These are phyloP conservation scores for Lanius ludovicianus DNA, from an alignment of 2,113 vertebrate species.

Conservation along the genomic window DNA sequence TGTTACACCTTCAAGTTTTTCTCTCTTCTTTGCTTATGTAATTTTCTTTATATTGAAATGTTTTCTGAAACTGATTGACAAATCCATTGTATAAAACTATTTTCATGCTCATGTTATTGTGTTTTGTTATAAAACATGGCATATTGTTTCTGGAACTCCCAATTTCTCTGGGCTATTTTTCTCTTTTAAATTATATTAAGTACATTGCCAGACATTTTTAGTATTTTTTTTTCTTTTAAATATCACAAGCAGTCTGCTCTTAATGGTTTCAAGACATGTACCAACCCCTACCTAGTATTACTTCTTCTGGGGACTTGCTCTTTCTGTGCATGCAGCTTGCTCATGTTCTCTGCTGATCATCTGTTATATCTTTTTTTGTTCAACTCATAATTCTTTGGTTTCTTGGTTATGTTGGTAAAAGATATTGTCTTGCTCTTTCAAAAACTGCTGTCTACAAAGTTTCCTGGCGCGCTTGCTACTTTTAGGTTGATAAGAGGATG, in stretches of 20 bases:
- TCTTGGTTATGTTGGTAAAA: neutral
- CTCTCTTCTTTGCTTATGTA: neutral
- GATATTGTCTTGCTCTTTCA: neutral
- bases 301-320: neutral
- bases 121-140: neutral
- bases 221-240: neutral
- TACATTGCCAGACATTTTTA: neutral
- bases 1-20: neutral
- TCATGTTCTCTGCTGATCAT: neutral
- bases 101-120: rapidly evolving
- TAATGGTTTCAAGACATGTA: neutral
- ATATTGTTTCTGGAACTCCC: neutral
- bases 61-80: neutral
- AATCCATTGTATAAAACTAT: neutral
- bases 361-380: neutral
- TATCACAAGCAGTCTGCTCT: neutral
- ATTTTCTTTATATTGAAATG: neutral
- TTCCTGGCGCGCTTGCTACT: neutral
- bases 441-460: neutral
- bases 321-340: neutral
- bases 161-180: neutral
- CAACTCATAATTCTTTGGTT: rapidly evolving
- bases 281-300: neutral
- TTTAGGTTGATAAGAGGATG: neutral
- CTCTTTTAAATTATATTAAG: neutral